Conservation (phyloP, 2,113 vertebrate species). For the Rhinoptilus africanus region DNA sequence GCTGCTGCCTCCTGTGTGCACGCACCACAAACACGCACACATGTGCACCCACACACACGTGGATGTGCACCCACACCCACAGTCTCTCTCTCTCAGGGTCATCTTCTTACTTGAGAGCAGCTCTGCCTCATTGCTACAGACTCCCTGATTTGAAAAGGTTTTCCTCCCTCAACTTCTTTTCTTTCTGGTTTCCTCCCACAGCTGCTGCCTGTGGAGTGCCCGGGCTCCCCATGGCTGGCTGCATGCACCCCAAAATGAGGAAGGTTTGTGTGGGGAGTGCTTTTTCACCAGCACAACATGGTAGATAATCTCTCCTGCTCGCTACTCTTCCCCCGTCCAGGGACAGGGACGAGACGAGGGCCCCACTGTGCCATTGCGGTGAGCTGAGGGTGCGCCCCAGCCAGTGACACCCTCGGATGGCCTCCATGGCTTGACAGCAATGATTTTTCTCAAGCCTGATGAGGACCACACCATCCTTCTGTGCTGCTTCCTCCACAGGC, state of each 20-base stretch:
- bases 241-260: accelerated
- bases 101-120: neutral
- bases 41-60: neutral
- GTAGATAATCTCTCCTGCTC: neutral
- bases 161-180: neutral
- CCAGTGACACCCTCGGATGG: neutral
- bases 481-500: neutral
- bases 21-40: accelerated
- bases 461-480: neutral
- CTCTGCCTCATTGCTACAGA: neutral
- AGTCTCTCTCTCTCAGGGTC: neutral
- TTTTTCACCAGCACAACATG: neutral
- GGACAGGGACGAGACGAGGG: neutral
- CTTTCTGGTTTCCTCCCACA: neutral
- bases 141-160: neutral
- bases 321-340: neutral
- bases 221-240: neutral
- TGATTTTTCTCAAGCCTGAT: neutral
- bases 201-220: neutral
- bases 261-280: neutral
- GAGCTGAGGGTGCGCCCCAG: neutral
- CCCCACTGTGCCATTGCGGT: accelerated
- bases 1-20: neutral
- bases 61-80: neutral
- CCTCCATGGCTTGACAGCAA: neutral